phyloP scores from a whole-genome alignment of 2,888 invertebrate genomes.

The Diaperis boleti region DNA sequence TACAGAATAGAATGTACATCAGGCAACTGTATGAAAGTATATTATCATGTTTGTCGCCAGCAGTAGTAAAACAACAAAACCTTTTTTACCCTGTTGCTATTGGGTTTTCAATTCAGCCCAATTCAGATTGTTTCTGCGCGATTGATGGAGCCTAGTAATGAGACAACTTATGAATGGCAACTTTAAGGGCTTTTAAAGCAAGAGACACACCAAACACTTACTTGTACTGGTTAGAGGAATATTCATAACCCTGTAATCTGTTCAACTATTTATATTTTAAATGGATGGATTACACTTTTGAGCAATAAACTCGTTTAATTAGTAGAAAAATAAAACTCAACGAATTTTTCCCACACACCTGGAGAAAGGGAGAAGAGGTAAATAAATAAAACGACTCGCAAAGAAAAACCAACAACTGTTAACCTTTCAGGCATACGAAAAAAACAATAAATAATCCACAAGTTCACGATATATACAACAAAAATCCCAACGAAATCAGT shows the following conservation, averaged over 20 bases:
- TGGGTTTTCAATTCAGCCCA: conserved; percentile 14
- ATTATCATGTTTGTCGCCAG: conserved; percentile 33
- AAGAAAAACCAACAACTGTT: conserved; percentile 41
- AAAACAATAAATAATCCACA: conserved; percentile 38
- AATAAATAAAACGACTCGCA: conserved; percentile 33
- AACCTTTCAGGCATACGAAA: conserved; percentile 32
- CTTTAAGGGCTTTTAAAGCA: conserved; percentile 36
- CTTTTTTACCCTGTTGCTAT: conserved; percentile 33
- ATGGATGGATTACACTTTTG: conserved; percentile 67
- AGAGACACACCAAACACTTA: conserved; percentile 42
- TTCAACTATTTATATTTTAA: conserved; percentile 57
- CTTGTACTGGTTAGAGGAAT: conserved; percentile 43
- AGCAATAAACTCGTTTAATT: conserved; percentile 59
- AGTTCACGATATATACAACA: conserved; percentile 32
- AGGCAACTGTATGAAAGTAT: conserved; percentile 35
- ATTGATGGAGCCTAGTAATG: conserved; percentile 27
- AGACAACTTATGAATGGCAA: conserved; percentile 34
- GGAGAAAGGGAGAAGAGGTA: conserved; percentile 19
- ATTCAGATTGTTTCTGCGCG: conserved; percentile 28
- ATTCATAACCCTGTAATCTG: conserved; percentile 61
- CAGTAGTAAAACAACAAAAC: conserved; percentile 31
- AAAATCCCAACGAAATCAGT: conserved; percentile 41
- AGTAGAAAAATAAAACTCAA: conserved; percentile 44
- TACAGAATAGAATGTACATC: conserved; percentile 38
- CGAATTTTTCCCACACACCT: conserved; percentile 44